These are phyloP conservation scores for Sphenopsis melanotis DNA, from an alignment of 2,797 vertebrate species.

Conservation along the genomic window DNA sequence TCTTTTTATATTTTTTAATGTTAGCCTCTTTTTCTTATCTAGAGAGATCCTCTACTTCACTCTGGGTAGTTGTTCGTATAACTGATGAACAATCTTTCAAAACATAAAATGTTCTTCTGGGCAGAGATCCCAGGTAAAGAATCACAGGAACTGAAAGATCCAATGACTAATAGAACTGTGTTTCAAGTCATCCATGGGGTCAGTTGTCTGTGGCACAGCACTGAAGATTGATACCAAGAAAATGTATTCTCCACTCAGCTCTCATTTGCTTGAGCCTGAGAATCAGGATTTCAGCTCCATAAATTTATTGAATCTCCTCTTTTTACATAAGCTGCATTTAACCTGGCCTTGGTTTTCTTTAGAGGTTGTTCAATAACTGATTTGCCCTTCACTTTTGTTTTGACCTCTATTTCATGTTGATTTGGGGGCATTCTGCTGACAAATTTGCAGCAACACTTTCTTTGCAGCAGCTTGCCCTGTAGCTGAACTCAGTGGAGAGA, in stretches of 20 bases:
- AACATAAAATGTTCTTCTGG: background rate
- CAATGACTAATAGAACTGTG: background rate
- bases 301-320: conserved; percentile 5
- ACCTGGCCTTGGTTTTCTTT: background rate
- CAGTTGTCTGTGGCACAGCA: background rate
- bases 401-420: conserved; percentile 4
- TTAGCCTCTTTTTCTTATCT: background rate
- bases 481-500: background rate
- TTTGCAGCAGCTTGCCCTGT: background rate
- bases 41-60: background rate
- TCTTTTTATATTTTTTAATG: background rate
- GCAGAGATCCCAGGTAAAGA: background rate
- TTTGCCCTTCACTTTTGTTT: background rate
- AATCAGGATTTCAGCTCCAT: background rate
- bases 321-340: conserved; percentile 16
- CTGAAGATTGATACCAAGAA: background rate
- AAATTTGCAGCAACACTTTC: background rate
- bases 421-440: background rate
- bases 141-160: background rate
- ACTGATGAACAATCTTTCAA: background rate
- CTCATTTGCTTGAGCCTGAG: background rate
- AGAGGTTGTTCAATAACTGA: background rate
- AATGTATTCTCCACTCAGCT: background rate
- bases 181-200: background rate
- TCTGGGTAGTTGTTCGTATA: background rate